Percentiles rank a stretch among this genome's conserved stretches.
Evolutionary conservation across 2,113 vertebrate species (phyloP).

Genomic region (Sisor rabdophorus): DNA sequence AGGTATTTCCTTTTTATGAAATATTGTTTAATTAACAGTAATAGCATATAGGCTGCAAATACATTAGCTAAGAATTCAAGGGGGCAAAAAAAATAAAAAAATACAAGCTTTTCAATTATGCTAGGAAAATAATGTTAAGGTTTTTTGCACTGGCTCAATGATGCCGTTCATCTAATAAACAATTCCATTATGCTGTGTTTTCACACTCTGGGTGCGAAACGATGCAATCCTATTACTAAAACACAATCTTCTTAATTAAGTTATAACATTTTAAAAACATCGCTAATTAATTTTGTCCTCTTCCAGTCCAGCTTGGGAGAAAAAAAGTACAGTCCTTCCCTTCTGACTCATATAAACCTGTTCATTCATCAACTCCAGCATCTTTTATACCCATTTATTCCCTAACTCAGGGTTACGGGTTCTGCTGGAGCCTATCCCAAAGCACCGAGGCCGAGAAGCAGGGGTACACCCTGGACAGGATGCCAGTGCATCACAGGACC

Average conservation of each 20-base stretch:
- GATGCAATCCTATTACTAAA: neutral
- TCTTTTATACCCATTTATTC: too few species aligned
- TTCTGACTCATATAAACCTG: neutral
- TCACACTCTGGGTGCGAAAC: neutral
- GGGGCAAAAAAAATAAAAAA: too few species aligned
- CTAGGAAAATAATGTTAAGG: neutral
- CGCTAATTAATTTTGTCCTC: neutral
- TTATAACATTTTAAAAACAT: neutral
- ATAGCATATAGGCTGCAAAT: neutral
- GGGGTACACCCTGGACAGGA: too few species aligned
- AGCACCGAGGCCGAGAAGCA: too few species aligned
- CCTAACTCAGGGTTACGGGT: too few species aligned
- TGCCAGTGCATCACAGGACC: too few species aligned
- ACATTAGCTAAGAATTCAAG: neutral
- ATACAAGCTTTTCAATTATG: conserved; percentile 14
- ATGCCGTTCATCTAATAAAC: conserved; percentile 10
- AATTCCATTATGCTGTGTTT: conserved; percentile 18
- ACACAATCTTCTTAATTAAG: conserved; percentile 14
- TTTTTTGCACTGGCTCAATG: neutral
- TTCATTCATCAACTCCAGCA: too few species aligned
- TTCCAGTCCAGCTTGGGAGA: conserved; percentile 13
- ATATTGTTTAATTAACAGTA: neutral
- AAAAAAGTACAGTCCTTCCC: conserved; percentile 12
- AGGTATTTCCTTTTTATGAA: neutral
- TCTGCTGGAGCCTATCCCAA: too few species aligned